Conservation (phyloP, 2,888 invertebrate species). For the Portevinia maculata region DNA sequence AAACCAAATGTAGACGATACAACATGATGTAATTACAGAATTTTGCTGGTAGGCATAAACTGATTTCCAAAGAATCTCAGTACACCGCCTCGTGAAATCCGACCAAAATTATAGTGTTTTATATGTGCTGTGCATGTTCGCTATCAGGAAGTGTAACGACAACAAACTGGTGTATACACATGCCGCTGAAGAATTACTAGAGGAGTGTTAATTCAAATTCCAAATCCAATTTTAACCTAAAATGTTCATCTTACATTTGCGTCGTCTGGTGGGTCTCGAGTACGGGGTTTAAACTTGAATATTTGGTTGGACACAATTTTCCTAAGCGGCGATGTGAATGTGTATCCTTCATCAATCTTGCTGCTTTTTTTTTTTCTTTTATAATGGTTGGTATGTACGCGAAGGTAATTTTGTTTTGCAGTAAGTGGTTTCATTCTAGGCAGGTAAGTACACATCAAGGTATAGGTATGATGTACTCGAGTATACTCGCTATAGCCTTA, state of each 20-base stretch:
- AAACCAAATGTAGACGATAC: constrained; percentile 55
- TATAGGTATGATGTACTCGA: neutral
- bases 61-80: constrained; percentile 40
- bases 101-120: constrained; percentile 37
- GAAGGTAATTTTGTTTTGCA: constrained; percentile 12
- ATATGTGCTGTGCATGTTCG: constrained; percentile 23
- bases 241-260: constrained; percentile 62
- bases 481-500: too few relatives aligned
- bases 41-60: constrained; percentile 69
- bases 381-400: too few relatives aligned
- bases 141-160: constrained; percentile 55
- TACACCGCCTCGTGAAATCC: constrained; percentile 38
- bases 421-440: constrained; percentile 6
- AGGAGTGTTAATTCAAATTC: constrained; percentile 68
- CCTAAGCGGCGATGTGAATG: constrained; percentile 37
- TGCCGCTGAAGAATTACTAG: constrained; percentile 30
- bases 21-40: constrained; percentile 69
- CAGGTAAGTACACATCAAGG: neutral
- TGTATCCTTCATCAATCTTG: constrained; percentile 19
- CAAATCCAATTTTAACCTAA: constrained; percentile 69
- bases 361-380: constrained; percentile 1
- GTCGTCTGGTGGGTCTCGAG: constrained; percentile 31
- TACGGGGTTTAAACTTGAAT: neutral
- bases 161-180: constrained; percentile 55
- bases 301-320: constrained; percentile 49